phyloP scores from a whole-genome alignment of 1,140 invertebrate genomes.

The Aleiodes sp. region DNA sequence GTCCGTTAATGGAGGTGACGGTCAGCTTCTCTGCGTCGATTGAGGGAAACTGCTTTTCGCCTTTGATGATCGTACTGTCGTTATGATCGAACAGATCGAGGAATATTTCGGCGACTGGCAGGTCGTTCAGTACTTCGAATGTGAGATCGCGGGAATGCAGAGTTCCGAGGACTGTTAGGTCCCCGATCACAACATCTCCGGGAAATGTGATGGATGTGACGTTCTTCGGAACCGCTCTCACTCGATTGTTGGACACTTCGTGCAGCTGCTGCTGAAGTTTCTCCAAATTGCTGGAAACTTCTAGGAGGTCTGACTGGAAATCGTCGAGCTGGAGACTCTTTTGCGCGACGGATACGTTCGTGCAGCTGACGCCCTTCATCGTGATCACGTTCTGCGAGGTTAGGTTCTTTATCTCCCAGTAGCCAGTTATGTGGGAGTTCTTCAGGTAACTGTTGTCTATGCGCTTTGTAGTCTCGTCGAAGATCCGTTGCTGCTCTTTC shows the following conservation, averaged over 20 bases:
- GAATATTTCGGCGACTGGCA: slow-evolving; percentile 33
- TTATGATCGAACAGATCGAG: slow-evolving; percentile 12
- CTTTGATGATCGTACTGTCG: slow-evolving; percentile 32
- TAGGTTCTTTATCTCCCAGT: slow-evolving; percentile 38
- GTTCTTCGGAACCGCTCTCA: background rate
- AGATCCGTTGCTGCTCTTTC: slow-evolving; percentile 40
- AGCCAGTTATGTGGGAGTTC: slow-evolving; percentile 29
- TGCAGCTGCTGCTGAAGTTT: slow-evolving; percentile 31
- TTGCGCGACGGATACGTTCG: slow-evolving; percentile 28
- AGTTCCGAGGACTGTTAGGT: slow-evolving; percentile 42
- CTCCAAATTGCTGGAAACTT: slow-evolving; percentile 10
- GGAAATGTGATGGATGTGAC: slow-evolving; percentile 5
- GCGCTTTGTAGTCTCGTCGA: slow-evolving; percentile 35
- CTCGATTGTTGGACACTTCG: slow-evolving; percentile 32
- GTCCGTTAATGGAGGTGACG: slow-evolving; percentile 46
- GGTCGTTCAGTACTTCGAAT: slow-evolving; percentile 38
- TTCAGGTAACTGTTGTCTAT: slow-evolving; percentile 36
- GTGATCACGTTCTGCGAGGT: slow-evolving; percentile 27
- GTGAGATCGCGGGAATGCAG: slow-evolving; percentile 43
- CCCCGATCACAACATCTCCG: slow-evolving; percentile 40
- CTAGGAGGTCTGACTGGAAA: slow-evolving; percentile 27
- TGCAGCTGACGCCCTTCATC: slow-evolving; percentile 26
- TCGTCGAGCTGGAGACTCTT: slow-evolving; percentile 31
- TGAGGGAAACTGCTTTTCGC: slow-evolving; percentile 42
- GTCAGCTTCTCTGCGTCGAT: slow-evolving; percentile 44